These are phyloP conservation scores for Euborellia annulipes DNA, from an alignment of 1,140 invertebrate genomes.

Conservation along the genomic window DNA sequence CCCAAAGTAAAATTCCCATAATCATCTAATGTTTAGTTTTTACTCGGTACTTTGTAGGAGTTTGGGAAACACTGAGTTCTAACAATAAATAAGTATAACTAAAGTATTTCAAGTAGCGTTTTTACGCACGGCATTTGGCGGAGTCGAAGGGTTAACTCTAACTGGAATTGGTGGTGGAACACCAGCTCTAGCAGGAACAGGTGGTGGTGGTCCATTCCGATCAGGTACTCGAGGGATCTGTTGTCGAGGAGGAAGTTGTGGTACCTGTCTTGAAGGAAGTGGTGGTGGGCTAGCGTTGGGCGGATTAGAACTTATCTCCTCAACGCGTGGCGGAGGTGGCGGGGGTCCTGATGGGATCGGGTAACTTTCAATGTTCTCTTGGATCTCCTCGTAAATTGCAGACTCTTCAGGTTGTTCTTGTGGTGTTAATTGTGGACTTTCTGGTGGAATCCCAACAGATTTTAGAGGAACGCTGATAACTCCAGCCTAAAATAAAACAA, in stretches of 20 bases:
- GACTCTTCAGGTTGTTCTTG: constrained; percentile 20
- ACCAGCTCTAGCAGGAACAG: constrained; percentile 41
- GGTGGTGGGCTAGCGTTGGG: constrained; percentile 26
- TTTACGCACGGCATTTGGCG: background rate
- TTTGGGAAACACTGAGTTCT: no score
- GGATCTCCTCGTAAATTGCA: constrained; percentile 38
- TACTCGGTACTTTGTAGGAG: no score
- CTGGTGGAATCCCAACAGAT: constrained; percentile 7
- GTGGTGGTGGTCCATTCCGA: constrained; percentile 33
- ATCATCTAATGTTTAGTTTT: no score
- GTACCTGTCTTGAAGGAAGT: constrained; percentile 36
- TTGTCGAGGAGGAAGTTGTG: constrained; percentile 33
- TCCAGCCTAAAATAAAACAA: constrained; percentile 9
- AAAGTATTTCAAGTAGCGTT: background rate
- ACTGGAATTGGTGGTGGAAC: constrained; percentile 55
- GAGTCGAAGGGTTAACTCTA: constrained; percentile 20
- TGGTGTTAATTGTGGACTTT: background rate
- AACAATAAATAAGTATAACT: no score
- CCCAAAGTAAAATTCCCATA: no score
- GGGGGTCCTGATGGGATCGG: constrained; percentile 26
- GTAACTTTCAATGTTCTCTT: constrained; percentile 27
- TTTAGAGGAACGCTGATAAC: constrained; percentile 9
- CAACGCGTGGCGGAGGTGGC: constrained; percentile 34
- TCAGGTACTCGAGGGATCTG: constrained; percentile 17
- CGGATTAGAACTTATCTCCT: constrained; percentile 4